These are phyloP conservation scores for Idaea aversata DNA, from an alignment of 2,888 invertebrate genomes.

Conservation along the genomic window DNA sequence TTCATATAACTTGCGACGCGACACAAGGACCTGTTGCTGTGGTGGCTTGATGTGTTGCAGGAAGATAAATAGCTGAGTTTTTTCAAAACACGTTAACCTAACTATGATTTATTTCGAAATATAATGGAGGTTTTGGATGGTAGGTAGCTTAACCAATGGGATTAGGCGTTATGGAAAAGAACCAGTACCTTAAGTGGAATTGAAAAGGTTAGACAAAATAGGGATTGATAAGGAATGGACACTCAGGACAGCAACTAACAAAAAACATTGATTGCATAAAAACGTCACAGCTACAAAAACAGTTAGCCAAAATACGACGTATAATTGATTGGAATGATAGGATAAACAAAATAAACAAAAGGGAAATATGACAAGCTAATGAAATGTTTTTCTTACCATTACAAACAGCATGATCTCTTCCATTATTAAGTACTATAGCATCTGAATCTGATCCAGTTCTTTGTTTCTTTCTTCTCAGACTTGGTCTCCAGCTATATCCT, in stretches of 20 bases:
- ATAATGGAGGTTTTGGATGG: neutral
- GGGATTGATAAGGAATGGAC: no score
- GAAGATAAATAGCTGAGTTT: neutral
- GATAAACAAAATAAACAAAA: no score
- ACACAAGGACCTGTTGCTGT: neutral
- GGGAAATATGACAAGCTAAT: no score
- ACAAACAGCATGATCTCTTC: constrained; percentile 87
- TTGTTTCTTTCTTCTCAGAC: constrained; percentile 83
- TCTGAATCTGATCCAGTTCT: constrained; percentile 80
- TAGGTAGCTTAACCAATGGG: neutral
- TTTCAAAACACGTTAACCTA: neutral
- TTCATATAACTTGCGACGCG: neutral
- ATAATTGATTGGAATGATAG: no score
- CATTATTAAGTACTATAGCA: constrained; percentile 84
- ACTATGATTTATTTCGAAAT: neutral
- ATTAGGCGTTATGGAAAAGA: neutral
- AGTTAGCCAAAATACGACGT: neutral
- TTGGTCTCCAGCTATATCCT: constrained; percentile 89
- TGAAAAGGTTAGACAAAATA: no score
- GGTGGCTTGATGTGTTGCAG: neutral
- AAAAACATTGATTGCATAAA: neutral
- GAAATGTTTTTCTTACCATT: constrained; percentile 76
- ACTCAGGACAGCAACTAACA: neutral
- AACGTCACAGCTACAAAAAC: neutral
- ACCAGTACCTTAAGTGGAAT: neutral